A percentile compares a stretch with the other conserved stretches of the same genome.
Conservation (phyloP, 2,888 invertebrate species). For the Pterostichus madidus region DNA sequence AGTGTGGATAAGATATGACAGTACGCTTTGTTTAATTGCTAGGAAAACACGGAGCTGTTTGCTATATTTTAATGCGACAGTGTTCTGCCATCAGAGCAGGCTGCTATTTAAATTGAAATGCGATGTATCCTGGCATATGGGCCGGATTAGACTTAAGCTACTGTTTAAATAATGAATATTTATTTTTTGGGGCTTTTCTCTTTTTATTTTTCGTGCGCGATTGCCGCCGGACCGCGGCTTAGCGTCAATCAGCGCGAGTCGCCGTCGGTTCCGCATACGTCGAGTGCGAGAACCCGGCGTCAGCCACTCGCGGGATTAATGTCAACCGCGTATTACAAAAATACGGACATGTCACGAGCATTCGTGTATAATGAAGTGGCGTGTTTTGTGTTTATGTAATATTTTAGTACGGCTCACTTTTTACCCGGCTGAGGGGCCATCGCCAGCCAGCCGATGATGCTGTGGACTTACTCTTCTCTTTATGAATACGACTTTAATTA, state of each 20-base stretch:
- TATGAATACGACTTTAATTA: conserved; percentile 60
- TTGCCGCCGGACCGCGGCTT: conserved; percentile 69
- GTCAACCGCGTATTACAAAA: conserved; percentile 65
- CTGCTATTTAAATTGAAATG: conserved; percentile 72
- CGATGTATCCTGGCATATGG: conserved; percentile 73
- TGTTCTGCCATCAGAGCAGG: conserved; percentile 71
- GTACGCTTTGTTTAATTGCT: conserved; percentile 74
- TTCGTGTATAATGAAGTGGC: conserved; percentile 65
- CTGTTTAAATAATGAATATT: conserved; percentile 74
- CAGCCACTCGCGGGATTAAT: conserved; percentile 62
- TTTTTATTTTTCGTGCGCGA: conserved; percentile 65
- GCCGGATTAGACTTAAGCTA: conserved; percentile 71
- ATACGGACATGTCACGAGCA: conserved; percentile 66
- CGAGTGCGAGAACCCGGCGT: neutral
- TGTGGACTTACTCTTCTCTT: conserved; percentile 24
- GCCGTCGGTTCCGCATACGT: conserved; percentile 40
- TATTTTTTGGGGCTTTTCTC: conserved; percentile 69
- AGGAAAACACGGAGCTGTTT: conserved; percentile 73
- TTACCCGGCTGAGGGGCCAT: conserved; percentile 15
- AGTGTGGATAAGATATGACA: conserved; percentile 74
- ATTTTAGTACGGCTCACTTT: conserved; percentile 62
- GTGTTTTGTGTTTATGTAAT: conserved; percentile 66
- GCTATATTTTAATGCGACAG: conserved; percentile 73
- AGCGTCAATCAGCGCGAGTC: conserved; percentile 61
- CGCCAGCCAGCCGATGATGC: neutral